Percentiles rank a stretch among this genome's conserved stretches.
These are phyloP conservation scores for Euglossa dilemma DNA, from an alignment of 1,140 invertebrate species.

Conservation along the genomic window DNA sequence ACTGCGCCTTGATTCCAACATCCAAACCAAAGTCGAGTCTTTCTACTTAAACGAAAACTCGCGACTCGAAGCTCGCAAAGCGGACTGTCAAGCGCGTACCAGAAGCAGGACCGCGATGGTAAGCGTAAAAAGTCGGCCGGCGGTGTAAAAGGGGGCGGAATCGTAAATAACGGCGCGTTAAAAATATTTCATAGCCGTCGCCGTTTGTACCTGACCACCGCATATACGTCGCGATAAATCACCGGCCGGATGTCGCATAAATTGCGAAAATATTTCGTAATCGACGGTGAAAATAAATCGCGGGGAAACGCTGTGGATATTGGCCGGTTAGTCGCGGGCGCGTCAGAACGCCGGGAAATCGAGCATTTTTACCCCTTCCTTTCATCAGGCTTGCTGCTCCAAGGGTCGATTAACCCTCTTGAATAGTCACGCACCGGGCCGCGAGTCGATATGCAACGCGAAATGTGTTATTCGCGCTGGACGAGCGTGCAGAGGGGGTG, in stretches of 20 bases:
- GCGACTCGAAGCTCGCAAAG: too few species aligned
- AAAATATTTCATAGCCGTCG: conserved; percentile 32
- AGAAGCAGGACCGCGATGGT: too few species aligned
- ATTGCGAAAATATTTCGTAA: conserved; percentile 37
- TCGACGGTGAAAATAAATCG: conserved; percentile 26
- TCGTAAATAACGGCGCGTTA: conserved; percentile 32
- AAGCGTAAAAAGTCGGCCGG: not conserved
- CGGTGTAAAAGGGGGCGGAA: not conserved
- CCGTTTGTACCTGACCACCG: not conserved
- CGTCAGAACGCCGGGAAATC: too few species aligned
- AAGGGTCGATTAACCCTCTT: conserved; percentile 6
- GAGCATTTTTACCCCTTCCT: not conserved
- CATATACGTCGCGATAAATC: conserved; percentile 31
- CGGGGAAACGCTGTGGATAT: not conserved
- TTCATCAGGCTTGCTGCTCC: not conserved
- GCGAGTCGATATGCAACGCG: not conserved
- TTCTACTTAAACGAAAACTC: too few species aligned
- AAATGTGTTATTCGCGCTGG: conserved; percentile 9
- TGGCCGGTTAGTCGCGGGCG: not conserved
- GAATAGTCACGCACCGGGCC: not conserved
- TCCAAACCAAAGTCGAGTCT: too few species aligned
- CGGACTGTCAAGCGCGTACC: too few species aligned
- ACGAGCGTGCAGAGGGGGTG: not conserved
- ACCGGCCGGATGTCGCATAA: conserved; percentile 26
- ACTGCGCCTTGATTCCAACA: too few species aligned